Conservation (phyloP, 2,113 vertebrate genomes). For the Prionailurus viverrinus region DNA sequence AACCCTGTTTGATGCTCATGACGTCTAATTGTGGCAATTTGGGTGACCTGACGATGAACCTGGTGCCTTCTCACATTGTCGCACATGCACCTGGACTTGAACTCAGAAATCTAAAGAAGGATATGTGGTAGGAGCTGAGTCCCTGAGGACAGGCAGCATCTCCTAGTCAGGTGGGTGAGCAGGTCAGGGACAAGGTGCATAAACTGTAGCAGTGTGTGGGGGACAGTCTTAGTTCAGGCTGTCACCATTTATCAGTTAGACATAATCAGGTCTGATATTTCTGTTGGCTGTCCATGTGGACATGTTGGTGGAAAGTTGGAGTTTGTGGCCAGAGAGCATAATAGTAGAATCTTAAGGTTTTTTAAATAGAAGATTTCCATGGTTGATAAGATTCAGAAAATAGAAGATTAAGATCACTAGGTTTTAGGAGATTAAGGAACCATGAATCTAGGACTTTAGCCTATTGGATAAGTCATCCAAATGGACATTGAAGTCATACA, state of each 20-base stretch:
- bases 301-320: not conserved
- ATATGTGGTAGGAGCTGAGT: no score
- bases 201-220: not conserved
- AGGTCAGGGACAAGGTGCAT: not conserved
- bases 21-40: not conserved
- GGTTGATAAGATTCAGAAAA: not conserved
- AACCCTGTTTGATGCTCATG: not conserved
- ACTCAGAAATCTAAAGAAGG: not conserved
- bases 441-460: not conserved
- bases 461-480: not conserved
- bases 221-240: not conserved
- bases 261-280: not conserved
- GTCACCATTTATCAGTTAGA: not conserved
- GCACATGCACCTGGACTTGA: rapidly evolving
- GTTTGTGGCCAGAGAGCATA: not conserved
- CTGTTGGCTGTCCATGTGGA: not conserved
- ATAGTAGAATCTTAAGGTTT: not conserved
- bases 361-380: not conserved
- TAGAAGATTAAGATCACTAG: not conserved
- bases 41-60: not conserved
- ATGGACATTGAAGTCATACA: not conserved
- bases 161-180: not conserved
- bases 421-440: not conserved
- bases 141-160: not conserved
- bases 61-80: not conserved